A percentile compares a stretch with the other conserved stretches of the same genome.
Conservation (phyloP, 2,797 vertebrate genomes). For the Galagoides demidoff region DNA sequence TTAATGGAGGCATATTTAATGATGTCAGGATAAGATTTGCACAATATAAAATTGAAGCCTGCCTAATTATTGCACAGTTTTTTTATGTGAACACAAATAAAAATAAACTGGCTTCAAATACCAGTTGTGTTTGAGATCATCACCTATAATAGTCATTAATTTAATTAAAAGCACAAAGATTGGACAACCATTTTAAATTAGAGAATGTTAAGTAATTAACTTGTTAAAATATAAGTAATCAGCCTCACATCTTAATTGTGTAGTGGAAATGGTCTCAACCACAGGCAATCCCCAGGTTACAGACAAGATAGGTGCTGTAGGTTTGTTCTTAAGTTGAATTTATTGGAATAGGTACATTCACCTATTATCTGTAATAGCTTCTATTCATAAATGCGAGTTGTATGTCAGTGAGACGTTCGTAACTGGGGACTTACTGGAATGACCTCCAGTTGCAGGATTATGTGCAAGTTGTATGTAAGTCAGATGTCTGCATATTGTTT, state of each 20-base stretch:
- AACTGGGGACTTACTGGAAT: too few species aligned
- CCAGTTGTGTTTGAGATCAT: not conserved
- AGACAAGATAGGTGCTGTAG: too few species aligned
- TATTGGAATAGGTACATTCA: too few species aligned
- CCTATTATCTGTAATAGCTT: too few species aligned
- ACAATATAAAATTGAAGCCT: not conserved
- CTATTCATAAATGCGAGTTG: too few species aligned
- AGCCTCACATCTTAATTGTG: not conserved
- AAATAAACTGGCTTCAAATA: slow-evolving; percentile 20
- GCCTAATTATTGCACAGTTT: not conserved
- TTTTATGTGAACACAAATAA: slow-evolving; percentile 33
- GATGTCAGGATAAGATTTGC: not conserved
- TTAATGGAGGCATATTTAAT: not conserved
- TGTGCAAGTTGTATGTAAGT: too few species aligned
- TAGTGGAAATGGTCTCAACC: not conserved
- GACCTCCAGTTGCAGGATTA: too few species aligned
- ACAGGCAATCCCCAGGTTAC: too few species aligned
- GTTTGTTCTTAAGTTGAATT: too few species aligned
- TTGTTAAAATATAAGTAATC: not conserved
- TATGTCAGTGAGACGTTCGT: too few species aligned
- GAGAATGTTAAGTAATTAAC: not conserved
- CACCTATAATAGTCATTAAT: not conserved
- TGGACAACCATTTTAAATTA: not conserved
- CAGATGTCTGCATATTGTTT: not conserved
- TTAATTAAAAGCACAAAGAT: slow-evolving; percentile 25